Evolutionary conservation across 2,113 vertebrate genomes (phyloP), one percentile per base, ranked within the genome.

Genomic region (Macroglossus sobrinus): DNA sequence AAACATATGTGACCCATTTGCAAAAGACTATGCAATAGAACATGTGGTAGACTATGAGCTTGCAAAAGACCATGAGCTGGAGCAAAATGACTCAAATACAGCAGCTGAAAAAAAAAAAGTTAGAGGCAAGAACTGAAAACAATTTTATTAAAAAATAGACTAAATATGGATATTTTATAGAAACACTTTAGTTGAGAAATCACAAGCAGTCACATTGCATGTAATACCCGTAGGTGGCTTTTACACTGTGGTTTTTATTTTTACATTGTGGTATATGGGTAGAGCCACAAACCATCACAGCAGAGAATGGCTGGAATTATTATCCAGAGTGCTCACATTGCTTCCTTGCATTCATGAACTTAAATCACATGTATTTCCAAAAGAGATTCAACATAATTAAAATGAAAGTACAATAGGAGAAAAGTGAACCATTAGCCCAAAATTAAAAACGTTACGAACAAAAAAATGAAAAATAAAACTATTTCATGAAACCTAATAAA

Each of bases 361-460:
- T 72, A 61, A 66, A 87, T 91, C 55, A 92, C 22, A 61, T 47
- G 18, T 45, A 74, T 88, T 84, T 88, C 3, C 55, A 69, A 86
- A 94, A 76, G 19, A 78, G 40, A 90, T 74, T 86, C 59, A 80
- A 63, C 0, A 3, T 71, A 16, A 75, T 64, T 87, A 92, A 91
- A 86, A 94, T n/a, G 26, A 91, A 92, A 86, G 47, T 43, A 68
- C 10, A 59, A n/a, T 38, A 59, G 12, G 87, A 53, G 47, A 84
- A 75, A 97, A 80, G 35, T 68, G 53, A 82, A 35, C 19, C 9
- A 59, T 66, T 55, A 57, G 33, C 14, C 3, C 21, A 18, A 28
- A 91, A 84, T 74, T 89, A 71, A 89, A 89, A 21, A 68, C 8
- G 7, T 50, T 95, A 86, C 89, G 68, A 84, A 76, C 40, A 74